Base-by-base conservation (phyloP, 2,888 invertebrate genomes). In the Melolontha melolontha region DNA sequence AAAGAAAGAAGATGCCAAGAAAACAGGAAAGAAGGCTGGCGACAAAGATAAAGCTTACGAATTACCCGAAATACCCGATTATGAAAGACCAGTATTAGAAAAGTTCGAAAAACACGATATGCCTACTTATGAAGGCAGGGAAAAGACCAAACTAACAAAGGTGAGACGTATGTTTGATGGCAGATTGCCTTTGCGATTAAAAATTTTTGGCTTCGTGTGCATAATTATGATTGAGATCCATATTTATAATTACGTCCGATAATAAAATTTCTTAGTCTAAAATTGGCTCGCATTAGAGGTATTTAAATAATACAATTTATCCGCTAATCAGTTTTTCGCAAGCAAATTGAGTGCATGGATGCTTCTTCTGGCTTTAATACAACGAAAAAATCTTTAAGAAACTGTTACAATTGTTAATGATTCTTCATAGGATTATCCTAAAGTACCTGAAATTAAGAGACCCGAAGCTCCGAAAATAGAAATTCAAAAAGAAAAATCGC, bases 401-500 rank as follows among this genome's bases (percentile, higher is more conserved):
- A 64, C 47, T 40, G 22, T 42, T 17, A 44, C 11, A 52, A 47
- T 50, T 40, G n/a, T n/a, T 67, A 27, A 17, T 41, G 17, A 51
- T 65, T 70, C 69, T 50, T 52, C 70, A 47, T 70, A 81, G 81
- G 81, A 81, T 44, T 78, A 75, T 70, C 80, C 79, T 27, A 85
- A 86, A 75, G 85, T 88, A 74, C 84, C 84, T 41, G 83, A 84
- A 74, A 83, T 85, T 71, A 88, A 86, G 76, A 77, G 73, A 66
- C 90, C 90, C 7, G 88, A 89, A 52, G 89, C 93, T 68, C 94
- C 94, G 8, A 94, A 93, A 83, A 94, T 96, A 79, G 95, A 95
- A 82, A 94, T 96, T 34, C 92, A 92, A 74, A 90, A 91, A 70
- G 95, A 95, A 79, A 92, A 89, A 78, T 89, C 92, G 22, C 91